A percentile compares a stretch with the other conserved stretches of the same genome.
These are phyloP conservation scores for Odontomachus brunneus DNA, from an alignment of 1,140 invertebrate species.

Conservation along the genomic window DNA sequence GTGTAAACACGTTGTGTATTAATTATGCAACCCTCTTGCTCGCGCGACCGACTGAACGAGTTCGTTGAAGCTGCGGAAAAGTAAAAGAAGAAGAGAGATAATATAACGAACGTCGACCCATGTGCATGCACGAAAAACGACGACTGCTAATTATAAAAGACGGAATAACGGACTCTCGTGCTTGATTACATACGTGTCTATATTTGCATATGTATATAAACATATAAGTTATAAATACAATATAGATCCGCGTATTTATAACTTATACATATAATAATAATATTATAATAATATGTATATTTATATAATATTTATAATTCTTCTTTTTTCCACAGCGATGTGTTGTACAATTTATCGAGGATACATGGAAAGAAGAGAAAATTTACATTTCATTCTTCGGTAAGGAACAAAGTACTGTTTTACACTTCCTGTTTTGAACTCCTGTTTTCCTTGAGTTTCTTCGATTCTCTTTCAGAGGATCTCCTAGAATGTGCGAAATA, in stretches of 20 bases:
- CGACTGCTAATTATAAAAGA: no score
- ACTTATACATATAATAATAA: conserved; percentile 60
- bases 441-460: background rate
- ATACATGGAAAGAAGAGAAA: conserved; percentile 37
- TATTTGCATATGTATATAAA: conserved; percentile 76
- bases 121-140: no score
- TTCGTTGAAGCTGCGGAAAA: background rate
- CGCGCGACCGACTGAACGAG: background rate
- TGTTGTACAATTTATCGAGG: conserved; percentile 62
- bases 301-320: conserved; percentile 63
- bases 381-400: conserved; percentile 49
- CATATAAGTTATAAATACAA: conserved; percentile 74
- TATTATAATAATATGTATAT: conserved; percentile 56
- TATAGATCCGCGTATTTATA: conserved; percentile 64
- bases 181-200: conserved; percentile 68
- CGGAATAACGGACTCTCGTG: background rate
- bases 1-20: conserved; percentile 60
- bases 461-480: background rate
- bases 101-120: background rate
- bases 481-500: background rate
- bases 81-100: background rate
- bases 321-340: conserved; percentile 53
- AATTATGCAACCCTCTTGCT: conserved; percentile 16
- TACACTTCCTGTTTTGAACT: conserved; percentile 3
- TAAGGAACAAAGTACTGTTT: conserved; percentile 52